These are phyloP conservation scores for Pseudorectes ferrugineus DNA, from an alignment of 2,113 vertebrate genomes.

Conservation along the genomic window DNA sequence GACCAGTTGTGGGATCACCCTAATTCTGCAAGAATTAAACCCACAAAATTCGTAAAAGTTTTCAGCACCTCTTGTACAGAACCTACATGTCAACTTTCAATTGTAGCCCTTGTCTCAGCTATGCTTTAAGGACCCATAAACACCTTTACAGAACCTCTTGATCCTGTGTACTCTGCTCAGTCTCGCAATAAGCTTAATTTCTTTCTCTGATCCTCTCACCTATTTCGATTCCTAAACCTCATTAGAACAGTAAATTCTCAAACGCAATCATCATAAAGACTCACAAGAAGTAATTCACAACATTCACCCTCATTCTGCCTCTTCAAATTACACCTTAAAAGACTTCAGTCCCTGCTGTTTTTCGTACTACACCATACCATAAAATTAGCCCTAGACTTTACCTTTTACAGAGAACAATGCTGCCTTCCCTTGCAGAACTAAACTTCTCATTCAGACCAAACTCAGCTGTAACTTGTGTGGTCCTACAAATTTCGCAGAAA, in stretches of 20 bases:
- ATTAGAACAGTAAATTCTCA: background rate
- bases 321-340: background rate
- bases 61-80: background rate
- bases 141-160: background rate
- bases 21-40: background rate
- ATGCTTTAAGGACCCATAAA: background rate
- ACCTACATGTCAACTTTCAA: background rate
- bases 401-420: background rate
- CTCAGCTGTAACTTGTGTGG: background rate
- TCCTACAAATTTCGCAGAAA: background rate
- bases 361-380: background rate
- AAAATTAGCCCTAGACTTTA: background rate
- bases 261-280: background rate
- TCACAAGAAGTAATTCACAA: background rate
- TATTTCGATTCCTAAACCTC: background rate
- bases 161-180: background rate
- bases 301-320: background rate
- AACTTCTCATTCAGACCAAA: background rate
- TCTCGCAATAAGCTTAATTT: background rate
- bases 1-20: background rate
- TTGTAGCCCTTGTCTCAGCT: background rate
- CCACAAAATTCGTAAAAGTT: background rate
- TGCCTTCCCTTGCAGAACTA: background rate
- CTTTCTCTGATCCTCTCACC: background rate
- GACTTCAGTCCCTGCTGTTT: background rate